Conservation (phyloP, 2,113 vertebrate genomes). For the Indri indri region DNA sequence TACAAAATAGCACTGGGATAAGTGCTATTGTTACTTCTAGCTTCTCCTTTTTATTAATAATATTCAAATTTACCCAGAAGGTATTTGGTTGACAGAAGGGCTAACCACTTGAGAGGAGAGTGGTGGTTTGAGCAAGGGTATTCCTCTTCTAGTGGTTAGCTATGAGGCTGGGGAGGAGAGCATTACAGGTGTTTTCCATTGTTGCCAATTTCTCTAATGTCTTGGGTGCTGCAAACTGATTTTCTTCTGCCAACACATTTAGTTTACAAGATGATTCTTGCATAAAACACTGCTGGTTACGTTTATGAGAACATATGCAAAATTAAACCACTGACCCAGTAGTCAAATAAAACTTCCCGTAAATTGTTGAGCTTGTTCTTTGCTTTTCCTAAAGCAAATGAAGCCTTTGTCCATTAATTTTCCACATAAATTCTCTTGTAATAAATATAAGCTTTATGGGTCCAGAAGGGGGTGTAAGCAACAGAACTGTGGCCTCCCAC, state of each 20-base stretch:
- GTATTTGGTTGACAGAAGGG: not conserved
- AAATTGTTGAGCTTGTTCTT: conserved; percentile 50
- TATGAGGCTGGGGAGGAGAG: not conserved
- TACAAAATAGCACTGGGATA: not conserved
- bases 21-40: not conserved
- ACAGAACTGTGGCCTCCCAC: not conserved
- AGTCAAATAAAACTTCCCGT: conserved; percentile 70
- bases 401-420: conserved; percentile 42
- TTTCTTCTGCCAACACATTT: conserved; percentile 55
- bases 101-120: not conserved
- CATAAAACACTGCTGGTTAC: conserved; percentile 63
- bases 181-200: conserved; percentile 13
- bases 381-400: conserved; percentile 50
- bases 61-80: not conserved
- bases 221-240: conserved; percentile 44
- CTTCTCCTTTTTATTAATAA: not conserved
- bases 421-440: conserved; percentile 40
- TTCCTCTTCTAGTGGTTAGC: not conserved
- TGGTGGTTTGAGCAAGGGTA: not conserved
- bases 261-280: conserved; percentile 61
- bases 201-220: conserved; percentile 46
- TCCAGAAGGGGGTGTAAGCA: not conserved
- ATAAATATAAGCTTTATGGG: conserved; percentile 11
- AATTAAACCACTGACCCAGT: conserved; percentile 67
- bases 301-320: conserved; percentile 67